Conservation (phyloP, 2,797 vertebrate genomes). For the Clarias fuscus region DNA sequence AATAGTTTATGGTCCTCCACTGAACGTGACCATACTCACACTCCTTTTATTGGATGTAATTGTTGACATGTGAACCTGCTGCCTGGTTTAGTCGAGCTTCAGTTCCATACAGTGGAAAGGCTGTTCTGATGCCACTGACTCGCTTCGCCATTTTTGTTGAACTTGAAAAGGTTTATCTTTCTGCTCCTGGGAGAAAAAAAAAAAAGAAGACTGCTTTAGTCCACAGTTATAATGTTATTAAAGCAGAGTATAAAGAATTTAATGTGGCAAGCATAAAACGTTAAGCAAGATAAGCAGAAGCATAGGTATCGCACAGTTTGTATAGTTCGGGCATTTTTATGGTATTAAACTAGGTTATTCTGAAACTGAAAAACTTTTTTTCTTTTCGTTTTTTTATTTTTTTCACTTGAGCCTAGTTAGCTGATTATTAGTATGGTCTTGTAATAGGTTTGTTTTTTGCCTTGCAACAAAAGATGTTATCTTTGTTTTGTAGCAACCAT, state of each 20-base stretch:
- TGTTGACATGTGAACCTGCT: constrained; percentile 11
- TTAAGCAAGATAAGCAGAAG: not conserved
- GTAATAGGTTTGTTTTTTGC: no score
- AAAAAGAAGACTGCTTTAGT: constrained; percentile 32
- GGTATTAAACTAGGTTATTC: not conserved
- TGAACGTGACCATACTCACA: constrained; percentile 5
- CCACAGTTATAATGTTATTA: not conserved
- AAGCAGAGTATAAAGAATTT: not conserved
- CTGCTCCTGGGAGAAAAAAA: constrained; percentile 46
- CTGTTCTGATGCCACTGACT: constrained; percentile 2
- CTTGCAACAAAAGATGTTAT: no score
- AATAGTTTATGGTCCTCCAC: constrained; percentile 28
- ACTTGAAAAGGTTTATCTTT: constrained; percentile 3
- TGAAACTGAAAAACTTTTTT: not conserved
- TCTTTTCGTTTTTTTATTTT: not conserved
- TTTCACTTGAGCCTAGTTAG: no score
- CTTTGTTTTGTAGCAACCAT: no score
- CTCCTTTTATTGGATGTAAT: constrained; percentile 1
- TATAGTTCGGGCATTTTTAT: not conserved
- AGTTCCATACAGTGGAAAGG: not conserved
- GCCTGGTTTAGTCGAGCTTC: not conserved
- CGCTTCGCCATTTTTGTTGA: not conserved
- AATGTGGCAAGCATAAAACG: not conserved
- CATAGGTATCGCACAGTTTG: not conserved
- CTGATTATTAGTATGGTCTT: no score